Evolutionary conservation across 2,113 vertebrate genomes (phyloP).

Genomic region (Promerops cafer): DNA sequence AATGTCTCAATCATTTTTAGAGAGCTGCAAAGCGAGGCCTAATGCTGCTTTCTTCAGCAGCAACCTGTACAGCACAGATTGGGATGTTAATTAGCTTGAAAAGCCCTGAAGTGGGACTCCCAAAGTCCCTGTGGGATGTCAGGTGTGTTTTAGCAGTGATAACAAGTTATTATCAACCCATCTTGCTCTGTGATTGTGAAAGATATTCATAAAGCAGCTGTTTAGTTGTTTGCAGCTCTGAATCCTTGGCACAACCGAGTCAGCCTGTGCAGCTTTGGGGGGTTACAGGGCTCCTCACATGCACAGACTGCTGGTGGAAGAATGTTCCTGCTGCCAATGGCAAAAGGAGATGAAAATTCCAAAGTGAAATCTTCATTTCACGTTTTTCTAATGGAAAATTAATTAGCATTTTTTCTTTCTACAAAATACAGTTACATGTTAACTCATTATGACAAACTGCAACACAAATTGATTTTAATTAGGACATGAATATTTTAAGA

Average conservation of each 20-base stretch:
- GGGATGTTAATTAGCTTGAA: conserved; percentile 29
- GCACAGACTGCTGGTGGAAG: not conserved
- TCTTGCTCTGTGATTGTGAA: not conserved
- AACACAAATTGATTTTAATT: conserved; percentile 67
- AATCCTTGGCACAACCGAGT: not conserved
- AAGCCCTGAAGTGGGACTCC: conserved; percentile 23
- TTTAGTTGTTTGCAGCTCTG: not conserved
- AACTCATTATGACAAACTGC: conserved; percentile 61
- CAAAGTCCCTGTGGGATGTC: not conserved
- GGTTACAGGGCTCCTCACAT: not conserved
- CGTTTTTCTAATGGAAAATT: conserved; percentile 24
- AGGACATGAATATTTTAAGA: conserved; percentile 71
- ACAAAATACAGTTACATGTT: conserved; percentile 49
- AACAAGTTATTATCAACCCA: not conserved
- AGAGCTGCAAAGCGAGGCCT: not conserved
- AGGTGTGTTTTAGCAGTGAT: not conserved
- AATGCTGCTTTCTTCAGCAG: not conserved
- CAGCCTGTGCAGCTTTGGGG: not conserved
- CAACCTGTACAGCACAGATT: not conserved
- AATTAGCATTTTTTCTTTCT: conserved; percentile 44
- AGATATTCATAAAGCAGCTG: not conserved
- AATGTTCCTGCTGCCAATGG: not conserved
- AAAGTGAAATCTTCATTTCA: not conserved
- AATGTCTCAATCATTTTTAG: not conserved
- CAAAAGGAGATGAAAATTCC: not conserved